Base-by-base conservation (phyloP, 1,140 invertebrate species). In the Trichonephila inaurata region DNA sequence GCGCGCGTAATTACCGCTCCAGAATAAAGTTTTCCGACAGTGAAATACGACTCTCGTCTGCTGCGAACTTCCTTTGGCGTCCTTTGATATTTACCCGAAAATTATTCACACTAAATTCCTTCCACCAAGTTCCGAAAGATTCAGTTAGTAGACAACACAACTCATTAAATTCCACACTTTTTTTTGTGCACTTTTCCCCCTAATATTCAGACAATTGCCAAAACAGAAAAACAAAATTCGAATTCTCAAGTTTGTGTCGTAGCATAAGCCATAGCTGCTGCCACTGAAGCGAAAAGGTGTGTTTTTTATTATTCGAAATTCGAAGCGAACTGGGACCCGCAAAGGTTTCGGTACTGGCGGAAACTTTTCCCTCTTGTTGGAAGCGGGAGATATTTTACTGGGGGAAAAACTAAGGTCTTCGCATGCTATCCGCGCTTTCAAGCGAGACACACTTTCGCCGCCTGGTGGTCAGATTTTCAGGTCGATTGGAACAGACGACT, bases 401-500 rank as follows among this genome's bases (percentile, higher is more conserved):
- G 81, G 82, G 4, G 61, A 87, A 87, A 62, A 62, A 61, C 85
- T 87, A 83, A 51, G 81, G 81, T 24, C 61, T 28, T 64, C 40
- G 8, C 82, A 82, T 19, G 16, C 28, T 82, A 64, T 64, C 85
- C 61, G 60, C 85, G 61, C 85, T 83, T 83, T 51, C 18, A n/a
- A n/a, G 58, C 85, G 28, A 87, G 85, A 21, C 61, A 33, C 85
- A 58, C 60, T 62, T 61, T 87, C 82, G 85, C 85, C 85, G 18
- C 33, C 85, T 87, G 51, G 85, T 64, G 85, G 85, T 58, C 51
- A 40, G 58, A 62, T 64, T 64, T 87, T 87, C 40, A 40, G 61
- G 85, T 87, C 58, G 85, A 87, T 87, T 85, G 44, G 82, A 58
- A 60, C 44, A 85, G 18, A 72, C 69, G 69, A 33, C 24, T 72